A percentile compares a stretch with the other conserved stretches of the same genome.
Evolutionary conservation across 2,797 vertebrate species (phyloP).

Genomic region (Gymnothorax javanicus): DNA sequence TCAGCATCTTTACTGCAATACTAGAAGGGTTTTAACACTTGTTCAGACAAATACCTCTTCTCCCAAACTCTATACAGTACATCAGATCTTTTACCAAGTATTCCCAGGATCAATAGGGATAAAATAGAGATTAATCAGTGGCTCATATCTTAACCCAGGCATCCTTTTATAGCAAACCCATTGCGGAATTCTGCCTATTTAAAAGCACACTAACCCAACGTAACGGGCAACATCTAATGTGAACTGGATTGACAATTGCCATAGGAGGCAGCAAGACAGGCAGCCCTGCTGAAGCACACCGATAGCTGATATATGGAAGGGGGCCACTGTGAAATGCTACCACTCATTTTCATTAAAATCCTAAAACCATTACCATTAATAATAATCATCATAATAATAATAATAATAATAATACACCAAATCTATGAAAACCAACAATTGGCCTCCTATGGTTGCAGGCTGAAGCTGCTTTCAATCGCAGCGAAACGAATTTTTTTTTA

Average conservation of each 20-base stretch:
- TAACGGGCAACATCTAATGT: background rate
- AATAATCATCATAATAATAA: too few relatives aligned
- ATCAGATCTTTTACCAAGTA: conserved; percentile 72
- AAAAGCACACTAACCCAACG: background rate
- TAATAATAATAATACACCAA: too few relatives aligned
- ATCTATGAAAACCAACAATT: too few relatives aligned
- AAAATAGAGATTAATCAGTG: background rate
- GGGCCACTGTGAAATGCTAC: background rate
- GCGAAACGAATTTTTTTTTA: too few relatives aligned
- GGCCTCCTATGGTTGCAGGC: too few relatives aligned
- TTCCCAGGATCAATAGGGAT: conserved; percentile 79
- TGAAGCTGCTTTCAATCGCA: too few relatives aligned
- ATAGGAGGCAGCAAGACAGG: background rate
- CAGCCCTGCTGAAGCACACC: background rate
- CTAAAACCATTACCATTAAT: background rate
- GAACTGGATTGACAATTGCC: conserved; percentile 6
- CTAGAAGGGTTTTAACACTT: conserved; percentile 18
- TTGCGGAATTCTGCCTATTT: conserved; percentile 2
- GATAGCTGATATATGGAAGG: background rate
- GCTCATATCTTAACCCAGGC: background rate
- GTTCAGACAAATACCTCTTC: background rate
- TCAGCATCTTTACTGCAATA: conserved; percentile 15
- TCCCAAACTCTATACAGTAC: conserved; percentile 72
- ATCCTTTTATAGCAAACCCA: conserved; percentile 9
- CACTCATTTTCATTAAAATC: background rate